phyloP scores from a whole-genome alignment of 2,888 invertebrate genomes.

The Deladenus siricidicola region DNA sequence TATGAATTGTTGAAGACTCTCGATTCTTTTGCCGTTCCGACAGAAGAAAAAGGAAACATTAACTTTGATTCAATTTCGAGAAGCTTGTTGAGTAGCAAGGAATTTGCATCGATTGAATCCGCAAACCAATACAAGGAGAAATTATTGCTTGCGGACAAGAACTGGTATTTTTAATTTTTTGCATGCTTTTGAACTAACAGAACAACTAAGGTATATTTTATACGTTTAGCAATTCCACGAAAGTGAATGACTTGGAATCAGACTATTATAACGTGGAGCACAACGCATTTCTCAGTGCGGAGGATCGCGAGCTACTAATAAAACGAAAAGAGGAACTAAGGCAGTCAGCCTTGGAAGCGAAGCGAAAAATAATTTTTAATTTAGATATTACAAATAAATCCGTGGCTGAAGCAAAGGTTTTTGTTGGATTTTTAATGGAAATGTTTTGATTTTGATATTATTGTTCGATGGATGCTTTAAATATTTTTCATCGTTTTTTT shows the following conservation, averaged over 20 bases:
- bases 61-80: slow-evolving; percentile 5
- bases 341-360: slow-evolving; percentile 22
- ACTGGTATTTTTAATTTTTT: slow-evolving; percentile 10
- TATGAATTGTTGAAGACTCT: slow-evolving; percentile 6
- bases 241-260: slow-evolving; percentile 44
- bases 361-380: slow-evolving; percentile 31
- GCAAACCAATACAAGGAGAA: slow-evolving; percentile 27
- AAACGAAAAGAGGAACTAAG: slow-evolving; percentile 40
- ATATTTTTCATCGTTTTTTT: slow-evolving; percentile 8
- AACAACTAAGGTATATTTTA: too few species aligned
- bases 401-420: slow-evolving; percentile 27
- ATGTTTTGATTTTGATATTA: not conserved
- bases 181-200: too few species aligned
- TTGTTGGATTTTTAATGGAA: not conserved
- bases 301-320: slow-evolving; percentile 45
- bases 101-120: not conserved
- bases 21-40: not conserved
- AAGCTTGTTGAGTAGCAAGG: not conserved
- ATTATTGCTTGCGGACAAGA: slow-evolving; percentile 21
- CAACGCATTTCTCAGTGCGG: slow-evolving; percentile 72
- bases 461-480: slow-evolving; percentile 1
- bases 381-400: slow-evolving; percentile 33
- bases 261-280: slow-evolving; percentile 49
- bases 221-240: slow-evolving; percentile 13
- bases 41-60: not conserved